Base-by-base conservation (phyloP, 2,113 vertebrate species). In the Sterna hirundo region DNA sequence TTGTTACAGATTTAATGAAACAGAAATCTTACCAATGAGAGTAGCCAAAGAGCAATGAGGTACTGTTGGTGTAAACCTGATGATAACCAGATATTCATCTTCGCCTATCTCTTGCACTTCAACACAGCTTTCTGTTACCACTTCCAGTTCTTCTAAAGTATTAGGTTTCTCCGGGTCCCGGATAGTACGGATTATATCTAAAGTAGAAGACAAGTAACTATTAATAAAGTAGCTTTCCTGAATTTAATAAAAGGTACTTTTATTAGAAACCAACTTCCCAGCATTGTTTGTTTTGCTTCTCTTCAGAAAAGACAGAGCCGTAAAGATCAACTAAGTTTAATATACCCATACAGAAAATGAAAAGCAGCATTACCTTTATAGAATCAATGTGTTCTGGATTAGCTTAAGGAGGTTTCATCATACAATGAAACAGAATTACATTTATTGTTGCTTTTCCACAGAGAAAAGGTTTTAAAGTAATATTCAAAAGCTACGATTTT, bases 41-140 rank as follows among this genome's bases (percentile, higher is more conserved):
- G 99, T 99, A 4, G 99, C 99, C 97, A 99, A 94, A 40, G 99
- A 99, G 96, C 99, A 99, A 97, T 99, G 99, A 76, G 99, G 99
- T 82, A 99, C 99, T 27, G 99, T 99, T 1, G 99, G 99, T 12
- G 99, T 99, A 95, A 99, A 99, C 95, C 96, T 99, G 98, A 99
- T 99, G 62, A 98, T 97, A 55, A 99, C 99, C 90, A 99, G 98
- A 96, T 98, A 99, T 38, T 99, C 99, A 0, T 99, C 99, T 15
- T 99, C 98, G 1, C 97, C 98, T 4, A 99, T 98, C 83, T 99
- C 98, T 36, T 98, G 98, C 66, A 99, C 99, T 76, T 99, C 98
- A 88, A 99, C 99, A 9, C 99, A 98, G 38, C 98, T 98, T 78
- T 99, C 99, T 0, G 98, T 98, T 71, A 99, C 99, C 91, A 99